Percentiles rank a stretch among this genome's conserved stretches.
Conservation (phyloP, 2,888 invertebrate genomes). For the Epirrhoe tristata region DNA sequence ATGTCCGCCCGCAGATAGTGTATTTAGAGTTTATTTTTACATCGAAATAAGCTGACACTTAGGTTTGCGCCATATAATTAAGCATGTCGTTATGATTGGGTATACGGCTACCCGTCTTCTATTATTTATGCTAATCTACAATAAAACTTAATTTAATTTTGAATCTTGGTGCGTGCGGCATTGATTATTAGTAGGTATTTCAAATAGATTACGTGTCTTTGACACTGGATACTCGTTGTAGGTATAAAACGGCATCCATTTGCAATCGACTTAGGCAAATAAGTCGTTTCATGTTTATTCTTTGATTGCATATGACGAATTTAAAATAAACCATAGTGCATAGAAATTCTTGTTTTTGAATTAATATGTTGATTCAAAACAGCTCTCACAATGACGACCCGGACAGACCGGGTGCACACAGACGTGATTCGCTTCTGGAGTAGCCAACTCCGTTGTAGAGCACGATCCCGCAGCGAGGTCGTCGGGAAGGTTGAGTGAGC, state of each 20-base stretch:
- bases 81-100: background rate
- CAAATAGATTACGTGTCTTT: background rate
- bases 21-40: background rate
- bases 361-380: background rate
- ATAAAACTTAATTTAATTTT: background rate
- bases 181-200: background rate
- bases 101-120: background rate
- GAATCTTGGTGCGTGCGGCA: background rate
- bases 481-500: constrained; percentile 61
- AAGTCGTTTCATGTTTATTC: background rate
- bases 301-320: background rate
- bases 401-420: constrained; percentile 4
- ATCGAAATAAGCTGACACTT: background rate
- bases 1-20: background rate
- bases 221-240: background rate
- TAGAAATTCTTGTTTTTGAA: background rate
- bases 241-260: background rate
- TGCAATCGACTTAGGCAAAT: background rate
- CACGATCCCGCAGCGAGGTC: constrained; percentile 50
- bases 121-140: background rate
- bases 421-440: constrained; percentile 52
- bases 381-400: constrained; percentile 6
- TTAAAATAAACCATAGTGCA: background rate
- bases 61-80: background rate
- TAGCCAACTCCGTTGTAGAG: constrained; percentile 46